These are phyloP conservation scores for Pao palembangensis DNA, from an alignment of 2,113 vertebrate species.

Conservation along the genomic window DNA sequence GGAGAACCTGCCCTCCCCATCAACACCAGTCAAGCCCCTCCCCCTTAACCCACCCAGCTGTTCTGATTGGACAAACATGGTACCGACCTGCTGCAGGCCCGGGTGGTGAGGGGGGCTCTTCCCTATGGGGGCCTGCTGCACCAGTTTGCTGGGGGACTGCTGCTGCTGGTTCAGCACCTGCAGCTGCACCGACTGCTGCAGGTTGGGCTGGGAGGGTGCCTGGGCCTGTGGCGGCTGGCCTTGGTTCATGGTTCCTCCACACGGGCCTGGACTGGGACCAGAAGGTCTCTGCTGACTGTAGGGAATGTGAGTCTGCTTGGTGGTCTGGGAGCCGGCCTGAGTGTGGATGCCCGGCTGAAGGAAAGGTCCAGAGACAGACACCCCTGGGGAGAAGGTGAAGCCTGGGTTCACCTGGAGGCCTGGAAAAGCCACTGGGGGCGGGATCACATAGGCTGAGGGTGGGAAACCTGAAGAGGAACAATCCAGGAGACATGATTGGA, in stretches of 20 bases:
- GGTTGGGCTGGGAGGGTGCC: slow-evolving; percentile 76
- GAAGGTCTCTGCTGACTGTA: slow-evolving; percentile 99
- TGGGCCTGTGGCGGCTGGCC: slow-evolving; percentile 81
- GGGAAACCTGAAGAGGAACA: slow-evolving; percentile 83
- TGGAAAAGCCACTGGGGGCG: slow-evolving; percentile 93
- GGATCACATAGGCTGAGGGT: slow-evolving; percentile 90
- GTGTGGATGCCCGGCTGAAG: slow-evolving; percentile 87
- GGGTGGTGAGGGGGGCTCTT: slow-evolving; percentile 93
- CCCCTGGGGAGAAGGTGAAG: slow-evolving; percentile 90
- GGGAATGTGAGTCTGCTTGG: slow-evolving; percentile 97
- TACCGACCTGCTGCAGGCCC: slow-evolving; percentile 84
- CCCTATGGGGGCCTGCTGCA: slow-evolving; percentile 78
- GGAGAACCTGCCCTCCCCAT: neutral
- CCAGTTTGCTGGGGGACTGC: slow-evolving; percentile 88
- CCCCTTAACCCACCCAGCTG: no score
- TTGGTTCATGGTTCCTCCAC: slow-evolving; percentile 80
- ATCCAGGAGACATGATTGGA: neutral
- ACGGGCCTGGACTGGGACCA: slow-evolving; percentile 81
- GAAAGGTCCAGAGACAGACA: slow-evolving; percentile 89
- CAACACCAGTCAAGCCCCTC: neutral
- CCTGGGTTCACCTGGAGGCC: slow-evolving; percentile 84
- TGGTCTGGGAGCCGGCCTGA: slow-evolving; percentile 81
- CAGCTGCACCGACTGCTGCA: slow-evolving; percentile 82
- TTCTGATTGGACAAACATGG: no score
- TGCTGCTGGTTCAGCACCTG: slow-evolving; percentile 82